Base-by-base conservation (phyloP, 37 sponge, comb jelly and placozoan genomes). In the Bolinopsis microptera region DNA sequence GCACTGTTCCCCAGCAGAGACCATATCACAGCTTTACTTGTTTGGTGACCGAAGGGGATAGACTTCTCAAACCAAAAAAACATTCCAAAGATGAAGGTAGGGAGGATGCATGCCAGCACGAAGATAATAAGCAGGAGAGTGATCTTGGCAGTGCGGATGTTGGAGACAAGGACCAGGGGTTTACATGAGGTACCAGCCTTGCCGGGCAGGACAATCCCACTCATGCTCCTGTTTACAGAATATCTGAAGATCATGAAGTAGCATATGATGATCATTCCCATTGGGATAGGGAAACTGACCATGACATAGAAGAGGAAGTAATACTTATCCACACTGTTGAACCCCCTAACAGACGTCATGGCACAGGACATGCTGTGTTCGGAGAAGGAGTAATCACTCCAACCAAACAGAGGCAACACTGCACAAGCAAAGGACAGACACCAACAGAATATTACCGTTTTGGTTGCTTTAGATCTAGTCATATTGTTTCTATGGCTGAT, bases 361-460 rank as follows among this genome's bases (percentile, higher is more conserved):
- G 90, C 90, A 86, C 90, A 86, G 25, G 90, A 86, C 90, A 86
- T 86, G 28, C 90, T 86, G 90, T 86, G 90, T 24, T 35, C 24
- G 0, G 90, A 86, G 90, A 86, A 86, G 90, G 67, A 39, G 36
- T 86, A 86, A 0, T 41, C 35, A 25, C 90, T 86, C 90, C 90
- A 86, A 25, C 90, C 90, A 24, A 86, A 30, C 32, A 86, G 36
- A 0, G 90, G 90, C 0, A 41, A 61, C 0, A 86, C 3, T n/a
- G 90, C 90, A 86, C 90, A 86, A 2, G 31, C 67, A 0, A 33
- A 22, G 5, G 90, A 86, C 22, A 86, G 48, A 40, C 30, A 25
- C 90, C 90, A 86, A 27, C 90, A 86, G n/a, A 86, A 48, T 23
- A 86, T 0, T 2, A 86, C 90, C 8, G 67, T 86, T 39, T n/a